phyloP scores from a whole-genome alignment of 1,140 invertebrate species.

The Drosophila sturtevanti region DNA sequence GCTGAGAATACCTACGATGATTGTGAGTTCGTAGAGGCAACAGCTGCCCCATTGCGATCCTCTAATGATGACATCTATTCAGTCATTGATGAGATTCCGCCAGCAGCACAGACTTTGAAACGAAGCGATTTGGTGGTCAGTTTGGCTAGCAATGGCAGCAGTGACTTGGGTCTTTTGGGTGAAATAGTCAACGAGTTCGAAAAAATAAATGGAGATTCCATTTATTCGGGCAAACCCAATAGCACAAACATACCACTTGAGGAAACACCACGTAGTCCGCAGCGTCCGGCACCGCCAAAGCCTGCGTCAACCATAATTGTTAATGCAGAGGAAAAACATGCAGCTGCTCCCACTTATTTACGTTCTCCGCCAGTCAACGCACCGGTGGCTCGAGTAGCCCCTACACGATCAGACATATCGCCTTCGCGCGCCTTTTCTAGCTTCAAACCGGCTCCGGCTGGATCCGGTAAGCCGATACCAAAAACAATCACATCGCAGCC shows the following conservation, averaged over 20 bases:
- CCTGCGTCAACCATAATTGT: slow-evolving; percentile 44
- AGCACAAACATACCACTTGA: slow-evolving; percentile 72
- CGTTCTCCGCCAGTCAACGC: slow-evolving; percentile 88
- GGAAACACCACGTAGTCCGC: slow-evolving; percentile 48
- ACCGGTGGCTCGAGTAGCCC: slow-evolving; percentile 86
- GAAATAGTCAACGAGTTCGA: slow-evolving; percentile 94
- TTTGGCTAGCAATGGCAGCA: slow-evolving; percentile 83
- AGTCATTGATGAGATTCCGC: slow-evolving; percentile 90
- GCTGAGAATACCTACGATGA: slow-evolving; percentile 87
- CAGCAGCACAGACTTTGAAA: slow-evolving; percentile 74
- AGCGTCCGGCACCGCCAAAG: slow-evolving; percentile 77
- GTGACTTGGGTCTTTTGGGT: slow-evolving; percentile 88
- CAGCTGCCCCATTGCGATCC: slow-evolving; percentile 67
- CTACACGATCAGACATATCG: slow-evolving; percentile 84
- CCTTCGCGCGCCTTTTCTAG: slow-evolving; percentile 73
- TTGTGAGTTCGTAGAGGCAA: slow-evolving; percentile 86
- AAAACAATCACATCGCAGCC: slow-evolving; percentile 8
- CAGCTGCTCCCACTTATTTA: slow-evolving; percentile 86
- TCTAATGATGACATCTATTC: slow-evolving; percentile 91
- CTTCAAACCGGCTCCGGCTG: slow-evolving; percentile 67
- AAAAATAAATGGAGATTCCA: slow-evolving; percentile 90
- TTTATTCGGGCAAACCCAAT: slow-evolving; percentile 88
- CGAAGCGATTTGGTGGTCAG: slow-evolving; percentile 74
- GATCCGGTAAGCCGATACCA: slow-evolving; percentile 15
- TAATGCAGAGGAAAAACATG: slow-evolving; percentile 40